These are phyloP conservation scores for Crotalus tigris DNA, from an alignment of 2,113 vertebrate species.

Conservation along the genomic window DNA sequence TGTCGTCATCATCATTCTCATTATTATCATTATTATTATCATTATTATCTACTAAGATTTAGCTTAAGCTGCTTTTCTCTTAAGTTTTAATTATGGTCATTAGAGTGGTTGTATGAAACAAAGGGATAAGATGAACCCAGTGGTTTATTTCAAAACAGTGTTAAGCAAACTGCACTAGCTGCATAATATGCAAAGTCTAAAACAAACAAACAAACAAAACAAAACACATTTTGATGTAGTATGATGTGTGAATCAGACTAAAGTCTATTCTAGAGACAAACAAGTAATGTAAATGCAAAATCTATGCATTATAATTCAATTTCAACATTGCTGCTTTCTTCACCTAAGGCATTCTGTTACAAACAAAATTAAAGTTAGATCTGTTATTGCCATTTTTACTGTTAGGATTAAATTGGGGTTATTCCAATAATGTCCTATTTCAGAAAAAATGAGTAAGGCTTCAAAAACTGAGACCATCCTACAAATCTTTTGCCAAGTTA, in stretches of 20 bases:
- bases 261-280: not conserved
- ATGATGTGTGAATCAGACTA: not conserved
- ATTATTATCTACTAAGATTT: not conserved
- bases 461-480: not conserved
- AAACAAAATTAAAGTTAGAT: not conserved
- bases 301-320: not conserved
- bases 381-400: not conserved
- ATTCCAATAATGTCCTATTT: not conserved
- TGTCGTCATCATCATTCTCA: not conserved
- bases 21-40: not conserved
- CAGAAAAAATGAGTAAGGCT: not conserved
- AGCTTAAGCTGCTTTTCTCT: not conserved
- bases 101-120: not conserved
- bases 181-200: not conserved
- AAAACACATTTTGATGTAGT: not conserved
- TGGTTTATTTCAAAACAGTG: not conserved
- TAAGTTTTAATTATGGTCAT: not conserved
- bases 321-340: not conserved
- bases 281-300: not conserved
- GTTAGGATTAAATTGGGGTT: not conserved
- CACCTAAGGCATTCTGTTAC: not conserved
- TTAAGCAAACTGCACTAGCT: not conserved
- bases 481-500: not conserved
- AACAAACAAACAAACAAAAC: not conserved
- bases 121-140: not conserved